Evolutionary conservation across 2,888 invertebrate species (phyloP).

Genomic region (Agrochola macilenta): DNA sequence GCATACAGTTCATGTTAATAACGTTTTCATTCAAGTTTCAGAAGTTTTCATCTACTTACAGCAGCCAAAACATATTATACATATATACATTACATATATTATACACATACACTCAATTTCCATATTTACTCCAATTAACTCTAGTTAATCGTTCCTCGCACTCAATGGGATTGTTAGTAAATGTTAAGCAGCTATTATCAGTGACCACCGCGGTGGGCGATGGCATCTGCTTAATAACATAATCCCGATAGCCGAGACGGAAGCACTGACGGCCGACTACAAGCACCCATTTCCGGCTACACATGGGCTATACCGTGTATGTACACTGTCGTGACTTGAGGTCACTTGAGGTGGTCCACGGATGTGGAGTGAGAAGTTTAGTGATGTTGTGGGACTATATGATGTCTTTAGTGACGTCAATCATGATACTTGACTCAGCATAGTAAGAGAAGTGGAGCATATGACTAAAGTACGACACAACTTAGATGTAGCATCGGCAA

Average conservation of each 20-base stretch:
- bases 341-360: slow-evolving; percentile 65
- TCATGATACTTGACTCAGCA: background rate
- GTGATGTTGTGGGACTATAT: slow-evolving; percentile 14
- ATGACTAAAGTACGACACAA: background rate
- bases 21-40: background rate
- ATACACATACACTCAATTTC: background rate
- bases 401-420: slow-evolving; percentile 9
- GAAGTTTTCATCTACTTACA: background rate
- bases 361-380: slow-evolving; percentile 24
- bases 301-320: slow-evolving; percentile 44
- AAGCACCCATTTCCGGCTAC: slow-evolving; percentile 80
- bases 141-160: slow-evolving; percentile 5
- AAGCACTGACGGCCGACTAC: slow-evolving; percentile 73
- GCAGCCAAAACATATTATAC: slow-evolving; percentile 8
- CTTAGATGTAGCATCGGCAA: too few species aligned
- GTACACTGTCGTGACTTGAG: slow-evolving; percentile 51
- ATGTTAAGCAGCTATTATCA: slow-evolving; percentile 70
- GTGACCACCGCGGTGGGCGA: slow-evolving; percentile 80
- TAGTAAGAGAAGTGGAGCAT: background rate
- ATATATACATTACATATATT: too few species aligned
- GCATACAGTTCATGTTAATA: too few species aligned
- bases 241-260: slow-evolving; percentile 83
- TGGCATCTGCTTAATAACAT: slow-evolving; percentile 84
- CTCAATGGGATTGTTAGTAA: slow-evolving; percentile 70
- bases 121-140: slow-evolving; percentile 43